Percentiles rank a stretch among this genome's conserved stretches.
Evolutionary conservation across 1,140 invertebrate genomes (phyloP).

Genomic region (Zaprionus nigranus): DNA sequence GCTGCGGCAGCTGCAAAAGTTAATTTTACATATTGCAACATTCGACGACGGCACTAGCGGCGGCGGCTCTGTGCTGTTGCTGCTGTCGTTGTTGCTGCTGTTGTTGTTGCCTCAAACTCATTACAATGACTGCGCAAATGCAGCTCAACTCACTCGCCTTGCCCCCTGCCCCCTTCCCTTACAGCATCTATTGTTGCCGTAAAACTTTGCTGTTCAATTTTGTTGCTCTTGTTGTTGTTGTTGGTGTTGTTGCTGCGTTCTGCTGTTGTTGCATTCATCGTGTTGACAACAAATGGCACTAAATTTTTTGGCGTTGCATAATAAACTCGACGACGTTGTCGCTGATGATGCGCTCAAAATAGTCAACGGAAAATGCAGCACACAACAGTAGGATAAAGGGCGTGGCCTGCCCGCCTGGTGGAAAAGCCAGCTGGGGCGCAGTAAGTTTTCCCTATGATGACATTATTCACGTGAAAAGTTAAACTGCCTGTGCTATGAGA

Average conservation of each 20-base stretch:
- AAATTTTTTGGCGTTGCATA: slow-evolving; percentile 80
- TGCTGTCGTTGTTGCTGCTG: slow-evolving; percentile 21
- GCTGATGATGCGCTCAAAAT: slow-evolving; percentile 61
- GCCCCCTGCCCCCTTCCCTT: neutral
- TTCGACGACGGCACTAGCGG: slow-evolving; percentile 33
- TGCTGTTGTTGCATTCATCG: slow-evolving; percentile 65
- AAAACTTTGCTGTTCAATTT: slow-evolving; percentile 51
- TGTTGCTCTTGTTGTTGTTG: neutral
- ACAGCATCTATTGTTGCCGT: slow-evolving; percentile 42
- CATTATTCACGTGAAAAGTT: slow-evolving; percentile 81
- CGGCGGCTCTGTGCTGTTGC: slow-evolving; percentile 26
- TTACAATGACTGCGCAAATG: slow-evolving; percentile 79
- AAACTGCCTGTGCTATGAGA: slow-evolving; percentile 18
- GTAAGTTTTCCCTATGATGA: slow-evolving; percentile 74
- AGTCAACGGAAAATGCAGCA: slow-evolving; percentile 24
- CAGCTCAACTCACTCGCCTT: slow-evolving; percentile 57
- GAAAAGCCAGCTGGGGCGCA: slow-evolving; percentile 46
- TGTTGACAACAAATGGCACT: slow-evolving; percentile 80
- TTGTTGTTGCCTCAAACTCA: slow-evolving; percentile 57
- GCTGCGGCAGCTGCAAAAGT: slow-evolving; percentile 37
- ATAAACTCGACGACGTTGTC: slow-evolving; percentile 64
- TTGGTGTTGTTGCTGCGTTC: no score
- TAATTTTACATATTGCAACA: slow-evolving; percentile 79
- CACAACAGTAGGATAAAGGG: neutral
- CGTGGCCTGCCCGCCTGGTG: neutral